Percentiles rank a stretch among this genome's conserved stretches.
phyloP scores from a whole-genome alignment of 2,113 vertebrate species.

The Dromas ardeola region DNA sequence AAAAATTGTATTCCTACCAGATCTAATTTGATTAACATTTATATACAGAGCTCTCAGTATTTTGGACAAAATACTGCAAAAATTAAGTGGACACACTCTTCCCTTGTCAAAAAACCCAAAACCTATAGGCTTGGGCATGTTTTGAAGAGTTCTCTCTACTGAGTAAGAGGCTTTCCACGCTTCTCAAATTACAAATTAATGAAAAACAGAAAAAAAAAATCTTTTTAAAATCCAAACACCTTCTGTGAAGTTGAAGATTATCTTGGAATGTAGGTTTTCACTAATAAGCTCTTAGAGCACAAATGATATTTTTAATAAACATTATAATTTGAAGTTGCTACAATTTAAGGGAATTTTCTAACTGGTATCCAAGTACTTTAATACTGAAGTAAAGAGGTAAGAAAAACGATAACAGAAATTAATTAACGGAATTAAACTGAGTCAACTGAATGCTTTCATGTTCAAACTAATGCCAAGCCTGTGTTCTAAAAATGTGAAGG shows the following conservation, averaged over 20 bases:
- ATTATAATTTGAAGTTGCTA: background rate
- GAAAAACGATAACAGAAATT: background rate
- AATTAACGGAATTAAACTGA: conserved; percentile 22
- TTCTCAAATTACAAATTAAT: background rate
- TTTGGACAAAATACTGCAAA: background rate
- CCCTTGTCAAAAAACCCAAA: background rate
- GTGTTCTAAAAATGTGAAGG: background rate
- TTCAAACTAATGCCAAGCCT: background rate
- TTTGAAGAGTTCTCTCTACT: background rate
- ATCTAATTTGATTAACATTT: background rate
- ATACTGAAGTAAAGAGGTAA: background rate
- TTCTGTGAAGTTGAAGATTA: background rate
- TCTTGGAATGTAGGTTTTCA: background rate
- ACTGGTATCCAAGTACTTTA: background rate
- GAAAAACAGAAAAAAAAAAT: background rate
- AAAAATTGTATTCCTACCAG: background rate
- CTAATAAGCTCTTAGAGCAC: background rate
- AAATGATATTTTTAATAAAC: conserved; percentile 8
- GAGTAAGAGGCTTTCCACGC: background rate
- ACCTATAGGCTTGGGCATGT: background rate
- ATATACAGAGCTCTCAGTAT: background rate
- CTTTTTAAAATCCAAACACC: background rate
- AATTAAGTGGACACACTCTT: background rate
- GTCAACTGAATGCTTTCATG: background rate
- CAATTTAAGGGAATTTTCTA: background rate